Evolutionary conservation across 1,140 invertebrate genomes (phyloP).

Genomic region (Brachionus sp.): DNA sequence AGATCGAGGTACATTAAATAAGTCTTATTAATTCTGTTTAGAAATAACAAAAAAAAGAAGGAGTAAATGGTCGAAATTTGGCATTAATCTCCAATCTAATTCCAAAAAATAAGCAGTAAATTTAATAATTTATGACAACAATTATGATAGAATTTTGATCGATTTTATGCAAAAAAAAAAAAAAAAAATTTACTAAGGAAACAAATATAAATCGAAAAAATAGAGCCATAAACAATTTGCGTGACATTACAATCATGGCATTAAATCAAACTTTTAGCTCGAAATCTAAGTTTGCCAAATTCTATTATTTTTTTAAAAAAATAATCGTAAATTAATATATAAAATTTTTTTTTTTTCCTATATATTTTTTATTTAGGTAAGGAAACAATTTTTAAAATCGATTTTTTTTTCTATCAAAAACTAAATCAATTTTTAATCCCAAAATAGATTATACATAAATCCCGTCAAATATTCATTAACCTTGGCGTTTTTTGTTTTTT

Average conservation of each 20-base stretch:
- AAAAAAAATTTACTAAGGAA: background rate
- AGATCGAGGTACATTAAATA: background rate
- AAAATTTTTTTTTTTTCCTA: too few relatives aligned
- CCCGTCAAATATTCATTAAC: too few relatives aligned
- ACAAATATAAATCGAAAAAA: background rate
- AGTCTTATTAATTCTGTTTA: background rate
- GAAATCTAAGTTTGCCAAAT: too few relatives aligned
- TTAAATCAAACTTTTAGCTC: background rate
- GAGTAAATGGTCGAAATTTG: background rate
- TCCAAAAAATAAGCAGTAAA: background rate
- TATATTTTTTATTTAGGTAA: too few relatives aligned
- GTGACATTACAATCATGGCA: background rate
- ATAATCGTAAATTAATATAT: too few relatives aligned
- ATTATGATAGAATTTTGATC: background rate
- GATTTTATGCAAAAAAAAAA: background rate
- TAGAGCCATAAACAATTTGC: background rate
- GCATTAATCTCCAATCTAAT: background rate
- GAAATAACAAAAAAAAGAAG: too few relatives aligned
- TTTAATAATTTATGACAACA: background rate
- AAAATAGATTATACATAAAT: too few relatives aligned
- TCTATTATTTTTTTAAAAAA: too few relatives aligned
- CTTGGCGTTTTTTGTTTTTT: too few relatives aligned
- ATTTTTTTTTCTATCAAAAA: too few relatives aligned
- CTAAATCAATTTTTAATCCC: too few relatives aligned
- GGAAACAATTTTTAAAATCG: too few relatives aligned